These are phyloP conservation scores for human DNA, from an alignment of 2,113 vertebrate species.

Conservation along the genomic window DNA sequence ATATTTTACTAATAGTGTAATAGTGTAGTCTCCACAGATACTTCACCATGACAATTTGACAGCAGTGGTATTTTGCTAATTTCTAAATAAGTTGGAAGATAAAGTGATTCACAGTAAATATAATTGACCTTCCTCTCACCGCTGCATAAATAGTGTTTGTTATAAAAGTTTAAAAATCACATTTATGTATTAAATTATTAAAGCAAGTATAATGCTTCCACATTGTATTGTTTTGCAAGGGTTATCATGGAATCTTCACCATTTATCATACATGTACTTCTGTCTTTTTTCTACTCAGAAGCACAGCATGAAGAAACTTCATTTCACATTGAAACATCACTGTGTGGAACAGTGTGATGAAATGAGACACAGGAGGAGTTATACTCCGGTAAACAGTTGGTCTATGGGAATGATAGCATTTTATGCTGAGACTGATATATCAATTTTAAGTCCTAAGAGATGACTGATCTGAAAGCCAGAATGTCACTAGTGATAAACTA, in stretches of 20 bases:
- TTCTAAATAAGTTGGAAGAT: constrained; percentile 78
- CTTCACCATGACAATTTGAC: constrained; percentile 64
- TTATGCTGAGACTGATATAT: constrained; percentile 91
- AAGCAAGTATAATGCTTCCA: constrained; percentile 89
- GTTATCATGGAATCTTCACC: constrained; percentile 86
- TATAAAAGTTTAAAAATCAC: constrained; percentile 93
- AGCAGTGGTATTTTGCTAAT: constrained; percentile 71
- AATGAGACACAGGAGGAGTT: constrained; percentile 92
- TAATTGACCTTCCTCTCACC: constrained; percentile 75
- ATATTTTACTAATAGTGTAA: constrained; percentile 64
- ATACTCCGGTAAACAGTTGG: constrained; percentile 90
- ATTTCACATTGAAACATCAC: constrained; percentile 94
- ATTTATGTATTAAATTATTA: constrained; percentile 92
- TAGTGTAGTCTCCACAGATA: constrained; percentile 45
- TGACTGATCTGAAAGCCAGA: constrained; percentile 87
- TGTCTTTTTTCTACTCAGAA: constrained; percentile 91
- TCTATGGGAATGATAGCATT: constrained; percentile 90
- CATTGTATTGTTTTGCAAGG: constrained; percentile 89
- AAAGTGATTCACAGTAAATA: constrained; percentile 74
- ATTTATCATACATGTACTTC: constrained; percentile 90
- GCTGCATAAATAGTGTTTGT: constrained; percentile 85
- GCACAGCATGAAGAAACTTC: constrained; percentile 94
- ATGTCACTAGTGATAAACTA: constrained; percentile 86
- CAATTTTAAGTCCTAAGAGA: constrained; percentile 90
- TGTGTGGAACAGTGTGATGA: constrained; percentile 91